phyloP scores from a whole-genome alignment of 2,797 vertebrate genomes.

The Labeo calbasu region DNA sequence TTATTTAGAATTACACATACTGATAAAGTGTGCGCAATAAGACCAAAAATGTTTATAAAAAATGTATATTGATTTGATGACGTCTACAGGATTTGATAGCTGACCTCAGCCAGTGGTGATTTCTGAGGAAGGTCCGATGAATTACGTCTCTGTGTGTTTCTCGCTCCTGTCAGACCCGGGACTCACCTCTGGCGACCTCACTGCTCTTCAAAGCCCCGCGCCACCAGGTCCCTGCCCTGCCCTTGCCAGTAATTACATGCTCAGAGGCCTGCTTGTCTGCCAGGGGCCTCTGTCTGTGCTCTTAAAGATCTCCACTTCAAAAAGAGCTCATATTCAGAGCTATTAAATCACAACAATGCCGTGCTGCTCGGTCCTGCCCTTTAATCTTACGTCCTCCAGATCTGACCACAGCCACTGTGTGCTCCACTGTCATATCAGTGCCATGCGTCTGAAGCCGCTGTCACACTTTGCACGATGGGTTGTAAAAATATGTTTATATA shows the following conservation, averaged over 20 bases:
- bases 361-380: conserved; percentile 24
- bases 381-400: conserved; percentile 44
- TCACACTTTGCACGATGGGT: background rate
- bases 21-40: background rate
- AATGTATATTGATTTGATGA: conserved; percentile 16
- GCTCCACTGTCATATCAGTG: background rate
- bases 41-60: background rate
- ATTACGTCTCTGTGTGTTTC: conserved; percentile 49
- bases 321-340: conserved; percentile 55
- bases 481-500: background rate
- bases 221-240: conserved; percentile 46
- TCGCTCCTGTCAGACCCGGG: conserved; percentile 47
- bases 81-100: conserved; percentile 11
- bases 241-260: conserved; percentile 57
- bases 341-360: conserved; percentile 55
- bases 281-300: conserved; percentile 44
- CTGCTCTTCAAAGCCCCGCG: conserved; percentile 54
- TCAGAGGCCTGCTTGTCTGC: conserved; percentile 50
- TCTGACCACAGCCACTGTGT: conserved; percentile 28
- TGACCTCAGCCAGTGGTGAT: background rate
- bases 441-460: background rate
- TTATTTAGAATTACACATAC: background rate
- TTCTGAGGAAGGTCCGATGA: conserved; percentile 38
- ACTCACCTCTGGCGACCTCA: conserved; percentile 54
- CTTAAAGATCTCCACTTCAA: conserved; percentile 52